Evolutionary conservation across 2,888 invertebrate species (phyloP), one percentile per base, ranked within the genome.

Genomic region (Lobophora halterata): DNA sequence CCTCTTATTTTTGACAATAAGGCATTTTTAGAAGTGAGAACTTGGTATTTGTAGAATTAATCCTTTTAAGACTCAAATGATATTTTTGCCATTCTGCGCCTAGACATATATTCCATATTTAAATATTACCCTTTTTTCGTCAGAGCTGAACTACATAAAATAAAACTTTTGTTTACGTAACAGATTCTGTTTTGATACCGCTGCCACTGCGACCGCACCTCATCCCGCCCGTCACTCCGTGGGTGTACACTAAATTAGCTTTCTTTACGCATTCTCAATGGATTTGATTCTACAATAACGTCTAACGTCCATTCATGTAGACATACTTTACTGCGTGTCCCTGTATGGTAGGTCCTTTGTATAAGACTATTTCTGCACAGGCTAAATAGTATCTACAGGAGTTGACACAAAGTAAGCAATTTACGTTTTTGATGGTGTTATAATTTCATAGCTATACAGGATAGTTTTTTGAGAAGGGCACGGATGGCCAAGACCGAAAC

Each of bases 271-370:
- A 60, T 65, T 69, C 69, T 77, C 70, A 77, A 78, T 76, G 65
- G 77, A 63, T 78, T 75, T 79, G 76, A 78, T 77, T 79, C 71
- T 71, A 77, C 71, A 76, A 49, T 45, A 49, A 41, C 47, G 46
- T 37, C 38, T 43, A 43, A 43, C 46, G 46, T 39, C 47, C 45
- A 48, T 52, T 52, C 52, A 52, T 35, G 16, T 17, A 9, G 39
- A 28, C 39, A 34, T 40, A 52, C 14, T 52, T 52, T 52, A 52
- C 50, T 24, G 49, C 46, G 33, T n/a, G 21, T 12, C 19, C 10
- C 12, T 32, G 29, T 29, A 43, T 48, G 9, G 14, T 35, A 17
- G 32, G 13, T 13, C 16, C 18, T 16, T 30, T 30, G 28, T 20
- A 11, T 5, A 41, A 35, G 36, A 43, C 43, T 29, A 29, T 13